Conservation (phyloP, 1,140 invertebrate species). For the Hyles vespertilio region DNA sequence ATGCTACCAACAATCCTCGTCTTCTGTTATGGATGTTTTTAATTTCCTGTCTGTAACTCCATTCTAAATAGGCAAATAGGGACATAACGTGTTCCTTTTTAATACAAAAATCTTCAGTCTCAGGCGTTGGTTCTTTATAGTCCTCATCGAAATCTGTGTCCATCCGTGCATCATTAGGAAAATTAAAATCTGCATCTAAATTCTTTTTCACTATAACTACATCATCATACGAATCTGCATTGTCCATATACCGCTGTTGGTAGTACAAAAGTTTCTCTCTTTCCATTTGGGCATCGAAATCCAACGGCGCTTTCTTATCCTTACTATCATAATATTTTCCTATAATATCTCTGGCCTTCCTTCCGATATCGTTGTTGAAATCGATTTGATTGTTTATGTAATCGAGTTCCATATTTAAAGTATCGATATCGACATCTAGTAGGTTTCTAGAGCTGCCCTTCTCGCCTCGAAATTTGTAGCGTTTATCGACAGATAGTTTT, state of each 20-base stretch:
- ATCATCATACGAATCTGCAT: slow-evolving; percentile 67
- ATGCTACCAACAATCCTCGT: slow-evolving; percentile 83
- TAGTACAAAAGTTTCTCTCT: slow-evolving; percentile 71
- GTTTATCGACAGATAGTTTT: slow-evolving; percentile 34
- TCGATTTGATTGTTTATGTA: slow-evolving; percentile 67
- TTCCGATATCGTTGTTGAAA: slow-evolving; percentile 62
- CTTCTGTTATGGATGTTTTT: slow-evolving; percentile 80
- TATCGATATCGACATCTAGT: slow-evolving; percentile 58
- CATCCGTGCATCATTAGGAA: slow-evolving; percentile 64
- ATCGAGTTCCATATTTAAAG: slow-evolving; percentile 63
- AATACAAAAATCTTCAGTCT: slow-evolving; percentile 76
- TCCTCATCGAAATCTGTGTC: slow-evolving; percentile 69
- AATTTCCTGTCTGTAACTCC: slow-evolving; percentile 81
- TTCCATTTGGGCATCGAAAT: slow-evolving; percentile 73
- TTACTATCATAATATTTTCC: slow-evolving; percentile 54
- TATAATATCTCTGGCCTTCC: slow-evolving; percentile 63
- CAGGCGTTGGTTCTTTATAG: slow-evolving; percentile 62
- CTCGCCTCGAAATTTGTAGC: slow-evolving; percentile 35
- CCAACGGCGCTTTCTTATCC: slow-evolving; percentile 50
- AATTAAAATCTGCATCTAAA: slow-evolving; percentile 73
- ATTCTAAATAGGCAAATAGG: slow-evolving; percentile 85
- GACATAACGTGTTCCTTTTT: slow-evolving; percentile 83
- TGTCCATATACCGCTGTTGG: slow-evolving; percentile 70
- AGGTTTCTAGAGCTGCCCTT: slow-evolving; percentile 36
- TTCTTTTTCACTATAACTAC: slow-evolving; percentile 73